Conservation (phyloP, 2,888 invertebrate genomes). For the Cheilosia vulpina region DNA sequence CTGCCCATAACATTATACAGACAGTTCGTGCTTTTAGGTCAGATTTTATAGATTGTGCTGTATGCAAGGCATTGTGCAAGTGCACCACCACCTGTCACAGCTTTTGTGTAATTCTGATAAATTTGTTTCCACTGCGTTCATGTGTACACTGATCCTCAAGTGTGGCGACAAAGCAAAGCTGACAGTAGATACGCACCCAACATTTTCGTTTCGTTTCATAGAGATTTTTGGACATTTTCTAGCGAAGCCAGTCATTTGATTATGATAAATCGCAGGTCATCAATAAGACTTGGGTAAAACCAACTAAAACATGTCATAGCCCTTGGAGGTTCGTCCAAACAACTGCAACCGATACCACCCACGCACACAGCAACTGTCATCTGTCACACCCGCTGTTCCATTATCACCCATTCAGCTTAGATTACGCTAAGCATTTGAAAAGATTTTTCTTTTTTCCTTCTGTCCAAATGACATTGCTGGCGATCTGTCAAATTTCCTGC, state of each 20-base stretch:
- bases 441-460: conserved; percentile 13
- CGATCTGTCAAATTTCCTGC: conserved; percentile 58
- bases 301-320: conserved; percentile 30
- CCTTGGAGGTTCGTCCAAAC: conserved; percentile 25
- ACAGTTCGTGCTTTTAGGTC: conserved; percentile 42
- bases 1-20: conserved; percentile 16
- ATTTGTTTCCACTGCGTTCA: conserved; percentile 5
- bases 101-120: conserved; percentile 22
- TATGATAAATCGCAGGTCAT: conserved; percentile 66
- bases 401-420: conserved; percentile 46
- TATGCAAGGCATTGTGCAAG: conserved; percentile 21
- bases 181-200: conserved; percentile 28
- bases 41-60: conserved; percentile 22
- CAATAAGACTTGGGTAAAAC: conserved; percentile 51
- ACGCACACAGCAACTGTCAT: conserved; percentile 52
- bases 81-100: conserved; percentile 30
- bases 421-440: conserved; percentile 58
- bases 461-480: conserved; percentile 44
- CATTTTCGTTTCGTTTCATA: background rate
- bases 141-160: conserved; percentile 4
- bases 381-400: conserved; percentile 62
- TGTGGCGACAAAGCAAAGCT: background rate
- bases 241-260: conserved; percentile 29
- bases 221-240: conserved; percentile 4
- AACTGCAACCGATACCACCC: conserved; percentile 52